Conservation (phyloP, 2,797 vertebrate genomes). For the Lacerta agilis region DNA sequence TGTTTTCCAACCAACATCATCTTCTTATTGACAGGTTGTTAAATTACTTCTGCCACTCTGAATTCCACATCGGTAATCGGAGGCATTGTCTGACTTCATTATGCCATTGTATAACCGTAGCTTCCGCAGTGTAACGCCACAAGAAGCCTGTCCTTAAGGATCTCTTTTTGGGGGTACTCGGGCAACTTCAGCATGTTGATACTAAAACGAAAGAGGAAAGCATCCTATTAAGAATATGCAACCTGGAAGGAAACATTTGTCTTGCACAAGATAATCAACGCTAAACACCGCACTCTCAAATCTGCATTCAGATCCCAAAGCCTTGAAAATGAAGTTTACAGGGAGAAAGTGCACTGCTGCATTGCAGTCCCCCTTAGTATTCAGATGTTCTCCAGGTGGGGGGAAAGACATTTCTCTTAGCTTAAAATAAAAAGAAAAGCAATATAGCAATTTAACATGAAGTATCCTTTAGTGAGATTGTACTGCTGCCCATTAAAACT, state of each 20-base stretch:
- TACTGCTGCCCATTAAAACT: constrained; percentile 39
- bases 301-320: constrained; percentile 65
- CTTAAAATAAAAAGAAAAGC: constrained; percentile 49
- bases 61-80: constrained; percentile 62
- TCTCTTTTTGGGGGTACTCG: constrained; percentile 94
- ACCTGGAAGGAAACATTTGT: constrained; percentile 33
- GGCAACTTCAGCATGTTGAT: constrained; percentile 99
- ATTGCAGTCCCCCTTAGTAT: constrained; percentile 44
- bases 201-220: constrained; percentile 74
- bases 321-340: constrained; percentile 41
- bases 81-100: constrained; percentile 63
- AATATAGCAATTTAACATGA: constrained; percentile 40
- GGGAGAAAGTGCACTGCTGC: constrained; percentile 21
- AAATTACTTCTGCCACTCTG: constrained; percentile 70
- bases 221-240: constrained; percentile 58
- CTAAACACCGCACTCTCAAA: constrained; percentile 57
- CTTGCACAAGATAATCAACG: constrained; percentile 61
- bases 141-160: constrained; percentile 93
- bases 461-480: constrained; percentile 45
- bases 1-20: constrained; percentile 20
- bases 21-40: constrained; percentile 56
- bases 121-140: constrained; percentile 97
- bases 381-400: constrained; percentile 25
- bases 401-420: constrained; percentile 38
- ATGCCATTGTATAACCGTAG: constrained; percentile 98